Percentiles rank a stretch among this genome's conserved stretches.
phyloP scores from a whole-genome alignment of 2,113 vertebrate species.

The Pholis gunnellus region DNA sequence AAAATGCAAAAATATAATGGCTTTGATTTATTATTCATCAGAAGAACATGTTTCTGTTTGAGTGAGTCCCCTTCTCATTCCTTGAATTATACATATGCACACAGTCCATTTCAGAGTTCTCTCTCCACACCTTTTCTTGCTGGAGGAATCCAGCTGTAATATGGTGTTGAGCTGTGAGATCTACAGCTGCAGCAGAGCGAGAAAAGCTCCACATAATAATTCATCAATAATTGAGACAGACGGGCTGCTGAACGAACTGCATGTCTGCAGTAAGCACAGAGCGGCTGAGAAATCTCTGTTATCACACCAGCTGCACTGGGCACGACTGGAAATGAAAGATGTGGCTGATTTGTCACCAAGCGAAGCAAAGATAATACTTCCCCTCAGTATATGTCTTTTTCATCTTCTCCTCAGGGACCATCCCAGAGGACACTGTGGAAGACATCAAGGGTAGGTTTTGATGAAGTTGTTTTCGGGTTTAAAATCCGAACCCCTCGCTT shows the following conservation, averaged over 20 bases:
- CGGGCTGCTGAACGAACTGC: neutral
- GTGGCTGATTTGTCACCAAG: neutral
- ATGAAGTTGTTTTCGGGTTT: neutral
- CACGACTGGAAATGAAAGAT: conserved; percentile 1
- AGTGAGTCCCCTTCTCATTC: conserved; percentile 10
- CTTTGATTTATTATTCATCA: conserved; percentile 49
- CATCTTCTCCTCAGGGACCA: conserved; percentile 82
- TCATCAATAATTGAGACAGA: conserved; percentile 45
- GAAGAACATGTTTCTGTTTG: conserved; percentile 39
- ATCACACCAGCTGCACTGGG: neutral
- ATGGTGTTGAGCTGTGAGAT: conserved; percentile 12
- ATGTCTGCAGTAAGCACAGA: conserved; percentile 17
- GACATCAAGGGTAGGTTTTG: conserved; percentile 93
- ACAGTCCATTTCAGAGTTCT: conserved; percentile 48
- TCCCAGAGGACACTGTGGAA: conserved; percentile 95
- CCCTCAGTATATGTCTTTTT: conserved; percentile 10
- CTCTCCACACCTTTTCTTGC: neutral
- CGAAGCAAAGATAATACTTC: neutral
- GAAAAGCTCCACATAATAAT: conserved; percentile 6
- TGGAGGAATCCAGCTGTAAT: neutral
- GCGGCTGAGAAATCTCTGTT: neutral
- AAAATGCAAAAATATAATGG: neutral
- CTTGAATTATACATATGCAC: conserved; percentile 64
- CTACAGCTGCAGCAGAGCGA: conserved; percentile 30
- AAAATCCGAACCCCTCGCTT: neutral